Conservation (phyloP, 2,888 invertebrate species). For the Neria commutata region DNA sequence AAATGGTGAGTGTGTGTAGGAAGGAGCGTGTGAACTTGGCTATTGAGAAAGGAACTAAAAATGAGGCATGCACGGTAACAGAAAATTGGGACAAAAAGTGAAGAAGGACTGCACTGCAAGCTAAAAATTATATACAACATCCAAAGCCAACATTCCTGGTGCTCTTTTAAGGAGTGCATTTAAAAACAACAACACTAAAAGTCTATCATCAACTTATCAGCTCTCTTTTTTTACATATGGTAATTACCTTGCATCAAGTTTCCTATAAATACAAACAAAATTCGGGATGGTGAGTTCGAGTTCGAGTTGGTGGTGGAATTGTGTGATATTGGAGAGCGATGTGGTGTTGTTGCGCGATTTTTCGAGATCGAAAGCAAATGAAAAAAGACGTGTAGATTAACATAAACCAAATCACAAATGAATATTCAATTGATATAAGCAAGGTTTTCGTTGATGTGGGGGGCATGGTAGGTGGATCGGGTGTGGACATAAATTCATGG, state of each 20-base stretch:
- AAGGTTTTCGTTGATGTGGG: too few species aligned
- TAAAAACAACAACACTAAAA: too few species aligned
- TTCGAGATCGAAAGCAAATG: constrained; percentile 36
- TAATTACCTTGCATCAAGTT: constrained; percentile 69
- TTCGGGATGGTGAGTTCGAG: constrained; percentile 20
- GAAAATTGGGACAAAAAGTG: too few species aligned
- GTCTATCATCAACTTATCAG: background rate
- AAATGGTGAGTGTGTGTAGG: too few species aligned
- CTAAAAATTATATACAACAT: constrained; percentile 6
- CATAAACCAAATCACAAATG: constrained; percentile 18
- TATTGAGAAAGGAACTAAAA: too few species aligned
- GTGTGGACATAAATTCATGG: too few species aligned
- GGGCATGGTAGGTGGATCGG: too few species aligned
- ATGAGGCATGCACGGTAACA: too few species aligned
- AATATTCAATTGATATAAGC: background rate
- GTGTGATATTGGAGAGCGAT: constrained; percentile 30
- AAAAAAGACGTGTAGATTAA: constrained; percentile 34
- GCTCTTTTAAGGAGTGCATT: background rate
- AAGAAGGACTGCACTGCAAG: background rate
- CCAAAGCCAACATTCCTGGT: constrained; percentile 10
- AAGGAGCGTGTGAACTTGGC: too few species aligned
- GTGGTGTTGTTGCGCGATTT: constrained; percentile 25
- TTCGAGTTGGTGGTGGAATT: constrained; percentile 29
- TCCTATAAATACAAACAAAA: constrained; percentile 59
- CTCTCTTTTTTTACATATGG: constrained; percentile 22